Percentiles rank a stretch among this genome's conserved stretches.
Conservation (phyloP, 2,888 invertebrate genomes). For the Noctua pronuba region DNA sequence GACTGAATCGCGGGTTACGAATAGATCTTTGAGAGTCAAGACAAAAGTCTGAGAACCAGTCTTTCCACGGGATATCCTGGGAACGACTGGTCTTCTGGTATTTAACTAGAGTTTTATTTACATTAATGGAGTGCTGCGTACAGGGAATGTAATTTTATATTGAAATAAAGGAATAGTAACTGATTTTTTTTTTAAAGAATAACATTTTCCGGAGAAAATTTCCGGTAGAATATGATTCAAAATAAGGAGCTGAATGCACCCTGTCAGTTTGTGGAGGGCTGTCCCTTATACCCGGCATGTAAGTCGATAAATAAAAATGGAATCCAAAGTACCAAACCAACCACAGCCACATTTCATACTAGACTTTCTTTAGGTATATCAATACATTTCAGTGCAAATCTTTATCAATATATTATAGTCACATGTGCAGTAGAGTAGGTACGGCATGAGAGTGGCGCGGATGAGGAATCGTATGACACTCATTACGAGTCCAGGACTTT, state of each 20-base stretch:
- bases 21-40: background rate
- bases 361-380: background rate
- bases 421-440: slow-evolving; percentile 49
- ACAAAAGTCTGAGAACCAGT: background rate
- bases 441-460: slow-evolving; percentile 16
- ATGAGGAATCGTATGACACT: slow-evolving; percentile 8
- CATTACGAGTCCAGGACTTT: slow-evolving; percentile 6
- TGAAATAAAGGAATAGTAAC: no score
- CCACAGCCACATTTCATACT: background rate
- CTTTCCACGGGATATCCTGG: background rate
- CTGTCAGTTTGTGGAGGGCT: no score
- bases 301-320: background rate
- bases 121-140: no score
- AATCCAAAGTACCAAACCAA: background rate
- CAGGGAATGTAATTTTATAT: no score
- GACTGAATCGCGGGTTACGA: background rate
- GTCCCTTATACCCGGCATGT: no score
- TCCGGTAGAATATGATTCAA: no score
- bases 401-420: background rate
- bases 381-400: slow-evolving; percentile 33
- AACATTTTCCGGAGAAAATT: no score
- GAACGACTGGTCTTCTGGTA: no score
- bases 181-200: no score
- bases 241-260: no score
- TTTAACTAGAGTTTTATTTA: no score